Conservation (phyloP, 2,113 vertebrate species). For the Paraplagusia blochii region DNA sequence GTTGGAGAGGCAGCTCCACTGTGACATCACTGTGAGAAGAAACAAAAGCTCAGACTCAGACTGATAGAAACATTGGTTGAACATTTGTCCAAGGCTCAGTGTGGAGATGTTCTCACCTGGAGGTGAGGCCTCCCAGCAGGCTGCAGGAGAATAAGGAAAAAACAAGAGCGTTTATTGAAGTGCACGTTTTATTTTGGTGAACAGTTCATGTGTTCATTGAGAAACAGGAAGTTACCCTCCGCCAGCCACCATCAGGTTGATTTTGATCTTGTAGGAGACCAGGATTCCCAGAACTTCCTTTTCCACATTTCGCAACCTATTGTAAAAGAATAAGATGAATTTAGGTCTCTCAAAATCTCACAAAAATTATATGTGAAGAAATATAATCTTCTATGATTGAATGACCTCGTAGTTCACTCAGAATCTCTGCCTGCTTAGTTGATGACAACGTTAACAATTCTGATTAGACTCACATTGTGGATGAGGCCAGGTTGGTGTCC, state of each 20-base stretch:
- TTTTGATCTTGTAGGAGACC: slow-evolving; percentile 88
- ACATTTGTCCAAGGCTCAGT: background rate
- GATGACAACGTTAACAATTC: no score
- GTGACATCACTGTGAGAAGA: slow-evolving; percentile 77
- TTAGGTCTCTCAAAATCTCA: no score
- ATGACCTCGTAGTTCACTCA: no score
- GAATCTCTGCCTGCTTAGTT: no score
- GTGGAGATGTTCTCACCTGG: slow-evolving; percentile 75
- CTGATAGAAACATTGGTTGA: background rate
- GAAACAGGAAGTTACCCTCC: slow-evolving; percentile 74
- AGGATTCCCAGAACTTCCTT: slow-evolving; percentile 86
- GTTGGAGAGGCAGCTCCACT: slow-evolving; percentile 80
- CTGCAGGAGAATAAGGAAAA: slow-evolving; percentile 52
- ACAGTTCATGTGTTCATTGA: no score
- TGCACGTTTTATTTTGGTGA: background rate
- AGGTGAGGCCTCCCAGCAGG: slow-evolving; percentile 82
- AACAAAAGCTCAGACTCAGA: slow-evolving; percentile 45
- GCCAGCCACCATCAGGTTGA: slow-evolving; percentile 84
- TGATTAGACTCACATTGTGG: slow-evolving; percentile 78
- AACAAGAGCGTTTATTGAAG: background rate
- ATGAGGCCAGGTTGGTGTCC: slow-evolving; percentile 92
- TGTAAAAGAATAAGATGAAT: slow-evolving; percentile 17
- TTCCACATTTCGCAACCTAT: slow-evolving; percentile 76
- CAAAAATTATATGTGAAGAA: no score
- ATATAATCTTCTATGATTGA: no score